Evolutionary conservation across 2,113 vertebrate species (phyloP), one percentile per base, ranked within the genome.

Genomic region (Rhizomys pruinosus): DNA sequence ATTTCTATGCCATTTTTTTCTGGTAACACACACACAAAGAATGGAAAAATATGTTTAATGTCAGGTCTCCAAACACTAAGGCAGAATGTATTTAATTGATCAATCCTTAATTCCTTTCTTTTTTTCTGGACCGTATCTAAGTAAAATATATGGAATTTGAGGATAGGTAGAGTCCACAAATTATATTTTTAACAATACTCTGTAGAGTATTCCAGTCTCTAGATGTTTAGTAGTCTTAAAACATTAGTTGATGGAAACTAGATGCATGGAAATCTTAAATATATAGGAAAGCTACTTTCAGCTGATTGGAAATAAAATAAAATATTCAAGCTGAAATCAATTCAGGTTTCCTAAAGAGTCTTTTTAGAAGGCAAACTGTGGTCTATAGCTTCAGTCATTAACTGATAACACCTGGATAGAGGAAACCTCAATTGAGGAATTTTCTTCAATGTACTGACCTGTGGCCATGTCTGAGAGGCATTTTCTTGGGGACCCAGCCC

Each of bases 111-210:
- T 47, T 87, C 68, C 37, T 91, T 86, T 76, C 79, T 52, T 39
- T 42, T 63, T 34, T 76, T 90, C 79, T 89, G 25, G 32, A 64
- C 1, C 29, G 27, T 44, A 39, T 57, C 29, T 86, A 91, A 44
- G 25, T 76, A n/a, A 71, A 93, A 71, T 19, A 74, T 37, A 80
- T 85, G 29, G 7, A 72, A 84, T 90, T 47, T 88, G 37, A 72
- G 27, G 3, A 7, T 64, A 57, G 4, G 5, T 64, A 39, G 44
- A 2, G 27, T 15, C 64, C 22, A 76, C 37, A 16, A 89, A 68
- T 88, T 94, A 59, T 34, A 84, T 74, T 84, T 94, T 34, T 87
- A 59, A 84, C 27, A 84, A 84, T 63, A 76, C 34, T 74, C n/a
- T 87, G 55, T 44, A 55, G 15, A 93, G 1, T 19, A 55, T 76